Percentiles rank a stretch among this genome's conserved stretches.
These are phyloP conservation scores for Ips typographus DNA, from an alignment of 1,140 invertebrate genomes.

Conservation along the genomic window DNA sequence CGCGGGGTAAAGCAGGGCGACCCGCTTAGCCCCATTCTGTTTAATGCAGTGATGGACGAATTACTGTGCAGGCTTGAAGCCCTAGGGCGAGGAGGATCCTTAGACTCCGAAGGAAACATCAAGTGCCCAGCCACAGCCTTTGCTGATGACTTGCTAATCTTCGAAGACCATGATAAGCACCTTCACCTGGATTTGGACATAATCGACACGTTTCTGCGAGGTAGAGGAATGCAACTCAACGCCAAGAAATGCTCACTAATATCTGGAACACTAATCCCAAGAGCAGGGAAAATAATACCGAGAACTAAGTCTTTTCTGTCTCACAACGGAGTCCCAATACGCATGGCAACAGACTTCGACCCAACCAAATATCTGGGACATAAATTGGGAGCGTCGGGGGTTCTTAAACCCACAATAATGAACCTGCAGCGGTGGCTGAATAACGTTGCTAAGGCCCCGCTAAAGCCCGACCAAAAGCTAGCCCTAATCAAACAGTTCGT, in stretches of 20 bases:
- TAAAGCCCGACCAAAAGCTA: conserved; percentile 47
- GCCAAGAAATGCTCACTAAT: neutral
- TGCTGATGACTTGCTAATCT: neutral
- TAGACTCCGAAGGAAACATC: neutral
- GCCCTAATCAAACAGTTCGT: conserved; percentile 23
- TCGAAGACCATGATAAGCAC: neutral
- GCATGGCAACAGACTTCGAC: neutral
- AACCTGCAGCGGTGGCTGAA: conserved; percentile 29
- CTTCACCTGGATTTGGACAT: no score
- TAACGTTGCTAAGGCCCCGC: conserved; percentile 34
- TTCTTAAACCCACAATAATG: conserved; percentile 22
- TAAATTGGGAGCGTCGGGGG: conserved; percentile 32
- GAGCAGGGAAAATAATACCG: neutral
- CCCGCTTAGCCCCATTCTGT: conserved; percentile 51
- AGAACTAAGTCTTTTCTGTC: neutral
- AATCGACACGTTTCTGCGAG: neutral
- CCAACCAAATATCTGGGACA: conserved; percentile 38
- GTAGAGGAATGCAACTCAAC: neutral
- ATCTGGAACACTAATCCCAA: neutral
- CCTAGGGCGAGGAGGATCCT: neutral
- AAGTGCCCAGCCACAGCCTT: neutral
- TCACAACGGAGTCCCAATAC: neutral
- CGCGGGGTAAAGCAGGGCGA: conserved; percentile 58
- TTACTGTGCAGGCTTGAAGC: neutral
- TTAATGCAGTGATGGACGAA: neutral